Conservation (phyloP, 2,113 vertebrate genomes). For the Rhagologus leucostigma region DNA sequence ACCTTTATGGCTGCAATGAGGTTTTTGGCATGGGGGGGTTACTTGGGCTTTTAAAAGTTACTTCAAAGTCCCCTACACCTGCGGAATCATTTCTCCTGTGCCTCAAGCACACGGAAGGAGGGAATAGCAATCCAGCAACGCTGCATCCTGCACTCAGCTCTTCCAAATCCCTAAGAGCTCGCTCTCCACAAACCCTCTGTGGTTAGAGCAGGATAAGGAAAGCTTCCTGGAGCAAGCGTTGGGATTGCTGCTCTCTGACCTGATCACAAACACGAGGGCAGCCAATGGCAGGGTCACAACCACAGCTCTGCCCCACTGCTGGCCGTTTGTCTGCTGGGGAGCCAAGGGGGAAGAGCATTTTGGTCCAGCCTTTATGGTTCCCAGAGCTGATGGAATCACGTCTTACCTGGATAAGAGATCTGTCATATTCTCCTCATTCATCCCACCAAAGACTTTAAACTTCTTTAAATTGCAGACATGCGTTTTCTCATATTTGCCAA, state of each 20-base stretch:
- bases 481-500: conserved; percentile 98
- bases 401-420: conserved; percentile 95
- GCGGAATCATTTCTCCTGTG: neutral
- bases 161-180: neutral
- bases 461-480: conserved; percentile 99
- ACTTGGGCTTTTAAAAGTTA: neutral
- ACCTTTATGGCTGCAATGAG: neutral
- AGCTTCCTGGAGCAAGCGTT: neutral
- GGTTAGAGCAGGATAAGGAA: neutral
- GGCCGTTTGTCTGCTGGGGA: neutral
- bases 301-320: neutral
- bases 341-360: neutral
- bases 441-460: conserved; percentile 98
- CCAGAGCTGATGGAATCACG: neutral
- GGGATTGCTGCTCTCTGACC: neutral
- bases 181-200: neutral
- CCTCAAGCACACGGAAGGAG: neutral
- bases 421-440: conserved; percentile 99
- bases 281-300: neutral
- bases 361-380: neutral
- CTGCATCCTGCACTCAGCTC: neutral
- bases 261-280: neutral
- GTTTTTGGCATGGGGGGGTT: neutral
- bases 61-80: neutral
- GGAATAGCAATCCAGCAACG: neutral